Evolutionary conservation across 1,140 invertebrate genomes (phyloP).

Genomic region (Trichoplusia ni): DNA sequence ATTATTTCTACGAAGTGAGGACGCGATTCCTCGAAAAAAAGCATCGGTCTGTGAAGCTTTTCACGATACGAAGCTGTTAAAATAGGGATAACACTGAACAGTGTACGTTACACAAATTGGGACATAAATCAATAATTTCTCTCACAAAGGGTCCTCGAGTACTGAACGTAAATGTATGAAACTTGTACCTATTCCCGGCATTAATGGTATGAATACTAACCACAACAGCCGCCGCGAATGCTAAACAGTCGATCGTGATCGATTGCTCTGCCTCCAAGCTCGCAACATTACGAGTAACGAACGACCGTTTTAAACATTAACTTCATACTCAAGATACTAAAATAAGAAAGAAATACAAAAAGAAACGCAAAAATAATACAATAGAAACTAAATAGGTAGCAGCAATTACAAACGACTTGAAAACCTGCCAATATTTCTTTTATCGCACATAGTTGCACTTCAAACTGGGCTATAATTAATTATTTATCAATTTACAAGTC

Average conservation of each 20-base stretch:
- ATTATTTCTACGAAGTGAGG: too few species aligned
- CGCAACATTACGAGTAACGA: background rate
- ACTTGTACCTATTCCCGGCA: background rate
- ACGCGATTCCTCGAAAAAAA: too few species aligned
- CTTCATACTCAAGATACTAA: too few species aligned
- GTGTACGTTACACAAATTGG: too few species aligned
- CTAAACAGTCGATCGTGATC: background rate
- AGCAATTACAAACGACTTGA: background rate
- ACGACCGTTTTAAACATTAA: conserved; percentile 2
- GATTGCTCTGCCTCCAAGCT: background rate
- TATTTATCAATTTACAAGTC: conserved; percentile 16
- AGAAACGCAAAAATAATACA: background rate
- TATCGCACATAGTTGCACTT: background rate
- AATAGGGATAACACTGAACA: too few species aligned
- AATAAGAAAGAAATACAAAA: background rate
- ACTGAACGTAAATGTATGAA: background rate
- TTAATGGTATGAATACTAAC: conserved; percentile 14
- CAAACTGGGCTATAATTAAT: background rate
- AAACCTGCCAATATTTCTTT: too few species aligned
- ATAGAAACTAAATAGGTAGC: background rate
- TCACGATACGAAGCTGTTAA: too few species aligned
- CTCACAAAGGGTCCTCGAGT: too few species aligned
- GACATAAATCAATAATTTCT: too few species aligned
- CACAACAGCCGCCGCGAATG: background rate
- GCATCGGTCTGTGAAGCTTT: too few species aligned